Evolutionary conservation across 2,113 vertebrate genomes (phyloP).

Genomic region (Phrynosoma blainvillii): DNA sequence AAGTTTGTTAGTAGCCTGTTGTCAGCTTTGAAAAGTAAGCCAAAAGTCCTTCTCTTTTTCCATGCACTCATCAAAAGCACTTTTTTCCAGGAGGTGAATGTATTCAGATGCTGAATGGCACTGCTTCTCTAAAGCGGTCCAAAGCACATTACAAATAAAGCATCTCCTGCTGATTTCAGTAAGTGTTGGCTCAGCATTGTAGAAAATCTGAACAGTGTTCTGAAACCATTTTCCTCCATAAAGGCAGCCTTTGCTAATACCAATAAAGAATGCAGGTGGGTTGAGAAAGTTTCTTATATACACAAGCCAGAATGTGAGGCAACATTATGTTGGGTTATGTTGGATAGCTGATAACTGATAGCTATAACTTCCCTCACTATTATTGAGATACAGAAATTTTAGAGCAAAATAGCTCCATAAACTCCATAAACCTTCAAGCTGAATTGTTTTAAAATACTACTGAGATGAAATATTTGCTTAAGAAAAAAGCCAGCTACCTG

Average conservation of each 20-base stretch:
- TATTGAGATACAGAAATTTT: neutral
- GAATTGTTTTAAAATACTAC: neutral
- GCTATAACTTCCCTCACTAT: neutral
- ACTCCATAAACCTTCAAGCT: neutral
- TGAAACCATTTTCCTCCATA: neutral
- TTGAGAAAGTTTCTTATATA: neutral
- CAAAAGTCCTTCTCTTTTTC: slow-evolving; percentile 12
- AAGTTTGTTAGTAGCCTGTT: slow-evolving; percentile 17
- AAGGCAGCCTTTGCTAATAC: neutral
- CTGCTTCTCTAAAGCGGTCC: neutral
- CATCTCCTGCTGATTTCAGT: neutral
- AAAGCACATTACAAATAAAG: neutral
- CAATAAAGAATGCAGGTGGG: neutral
- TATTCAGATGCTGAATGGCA: neutral
- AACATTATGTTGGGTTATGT: neutral
- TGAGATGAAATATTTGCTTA: neutral
- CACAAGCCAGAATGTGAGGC: neutral
- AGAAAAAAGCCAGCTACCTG: neutral
- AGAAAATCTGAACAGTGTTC: neutral
- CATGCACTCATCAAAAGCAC: slow-evolving; percentile 16
- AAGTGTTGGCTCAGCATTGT: neutral
- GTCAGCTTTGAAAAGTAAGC: slow-evolving; percentile 14
- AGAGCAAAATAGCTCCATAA: neutral
- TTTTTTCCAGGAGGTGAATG: slow-evolving; percentile 2
- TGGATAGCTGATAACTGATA: too few species aligned